Base-by-base conservation (phyloP, 2,797 vertebrate genomes). In the Dendrocincla fuliginosa region DNA sequence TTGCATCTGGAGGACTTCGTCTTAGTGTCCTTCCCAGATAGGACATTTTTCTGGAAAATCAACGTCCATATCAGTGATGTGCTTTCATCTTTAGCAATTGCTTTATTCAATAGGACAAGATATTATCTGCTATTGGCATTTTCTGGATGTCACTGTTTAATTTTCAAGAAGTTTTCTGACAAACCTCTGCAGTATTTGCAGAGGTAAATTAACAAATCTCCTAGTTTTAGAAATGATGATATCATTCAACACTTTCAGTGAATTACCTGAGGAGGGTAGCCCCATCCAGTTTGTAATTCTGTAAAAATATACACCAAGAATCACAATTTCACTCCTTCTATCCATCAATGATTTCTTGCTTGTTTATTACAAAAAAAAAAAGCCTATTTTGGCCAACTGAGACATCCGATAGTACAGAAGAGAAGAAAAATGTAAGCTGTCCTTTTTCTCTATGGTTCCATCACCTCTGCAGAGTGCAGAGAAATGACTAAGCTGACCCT, bases 211-310 rank as follows among this genome's bases (percentile, higher is more conserved):
- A 61, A 18, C 3, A 46, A 20, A 59, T 57, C 14, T 87, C 33
- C 39, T 37, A 2, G 2, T 39, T 75, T 61, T 59, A 50, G 35
- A 87, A 68, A 53, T 1, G 0, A 12, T 5, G 0, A 28, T 76
- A 52, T 13, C 33, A 47, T 52, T 64, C 28, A 68, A 6, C 10
- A 16, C 22, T 90, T 83, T 13, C 25, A 63, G 10, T 67, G 56
- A 67, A 42, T 56, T 67, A 35, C 5, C 30, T 53, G 27, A 69
- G 1, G 6, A 63, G 11, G 41, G 3, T 57, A 64, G 55, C 33
- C 13, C 91, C 39, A 37, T 44, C 20, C 78, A 35, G 13, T 47
- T 55, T 75, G 7, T 71, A 52, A 73, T 84, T 73, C 35, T 65
- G 1, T 63, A 41, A 82, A 93, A 84, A 78, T 50, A 22, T 6